Conservation (phyloP, 2,113 vertebrate genomes). For the Castor canadensis region DNA sequence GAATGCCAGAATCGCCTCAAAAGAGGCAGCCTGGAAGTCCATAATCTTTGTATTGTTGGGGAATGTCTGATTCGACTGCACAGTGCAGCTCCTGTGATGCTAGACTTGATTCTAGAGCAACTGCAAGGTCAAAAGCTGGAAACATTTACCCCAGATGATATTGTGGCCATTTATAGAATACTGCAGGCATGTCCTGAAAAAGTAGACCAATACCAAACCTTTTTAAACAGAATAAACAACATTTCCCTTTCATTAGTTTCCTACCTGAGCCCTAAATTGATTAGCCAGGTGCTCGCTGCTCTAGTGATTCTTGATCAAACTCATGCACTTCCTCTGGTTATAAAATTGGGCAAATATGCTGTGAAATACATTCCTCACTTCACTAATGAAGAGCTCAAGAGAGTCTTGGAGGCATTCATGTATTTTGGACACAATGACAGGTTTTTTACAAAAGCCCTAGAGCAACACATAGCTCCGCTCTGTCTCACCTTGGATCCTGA, state of each 20-base stretch:
- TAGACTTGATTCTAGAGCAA: conserved; percentile 84
- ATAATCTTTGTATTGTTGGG: conserved; percentile 87
- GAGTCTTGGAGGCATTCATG: conserved; percentile 88
- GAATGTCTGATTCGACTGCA: conserved; percentile 86
- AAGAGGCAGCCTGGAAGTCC: conserved; percentile 78
- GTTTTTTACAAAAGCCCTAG: conserved; percentile 88
- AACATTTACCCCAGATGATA: conserved; percentile 84
- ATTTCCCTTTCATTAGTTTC: conserved; percentile 76
- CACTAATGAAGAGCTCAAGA: conserved; percentile 85
- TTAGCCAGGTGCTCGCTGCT: conserved; percentile 86
- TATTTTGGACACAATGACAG: conserved; percentile 89
- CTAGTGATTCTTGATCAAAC: conserved; percentile 88
- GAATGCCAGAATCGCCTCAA: conserved; percentile 87
- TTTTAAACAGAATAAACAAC: conserved; percentile 88
- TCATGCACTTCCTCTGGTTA: conserved; percentile 85
- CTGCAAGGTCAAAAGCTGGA: conserved; percentile 81
- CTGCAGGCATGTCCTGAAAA: conserved; percentile 80
- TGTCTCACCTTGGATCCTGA: conserved; percentile 85
- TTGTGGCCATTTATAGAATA: conserved; percentile 86
- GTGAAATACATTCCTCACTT: conserved; percentile 87
- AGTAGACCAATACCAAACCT: conserved; percentile 77
- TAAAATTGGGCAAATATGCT: conserved; percentile 88
- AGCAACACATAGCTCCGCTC: conserved; percentile 79
- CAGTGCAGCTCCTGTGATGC: conserved; percentile 58
- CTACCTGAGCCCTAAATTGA: conserved; percentile 81